Evolutionary conservation across 2,797 vertebrate species (phyloP).

Genomic region (Halcyon chelicuti): DNA sequence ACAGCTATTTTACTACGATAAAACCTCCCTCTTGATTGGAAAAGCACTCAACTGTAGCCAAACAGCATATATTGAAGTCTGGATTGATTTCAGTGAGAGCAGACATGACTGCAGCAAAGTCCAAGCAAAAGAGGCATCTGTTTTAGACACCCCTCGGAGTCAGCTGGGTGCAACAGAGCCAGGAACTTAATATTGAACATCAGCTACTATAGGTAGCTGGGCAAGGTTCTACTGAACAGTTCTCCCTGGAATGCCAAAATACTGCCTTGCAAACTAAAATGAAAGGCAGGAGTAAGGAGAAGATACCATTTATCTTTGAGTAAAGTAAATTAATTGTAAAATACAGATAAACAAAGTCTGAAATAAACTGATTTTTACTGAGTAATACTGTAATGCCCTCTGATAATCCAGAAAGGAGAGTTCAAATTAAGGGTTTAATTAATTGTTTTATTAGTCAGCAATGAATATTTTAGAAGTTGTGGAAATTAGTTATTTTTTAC

Average conservation of each 20-base stretch:
- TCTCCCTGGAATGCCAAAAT: neutral
- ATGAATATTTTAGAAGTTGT: neutral
- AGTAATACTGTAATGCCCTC: neutral
- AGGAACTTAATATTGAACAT: neutral
- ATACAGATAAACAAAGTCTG: neutral
- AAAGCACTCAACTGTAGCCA: neutral
- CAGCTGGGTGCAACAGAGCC: neutral
- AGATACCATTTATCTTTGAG: neutral
- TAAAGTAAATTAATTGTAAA: neutral
- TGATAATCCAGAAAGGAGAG: neutral
- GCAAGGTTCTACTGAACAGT: neutral
- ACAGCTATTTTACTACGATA: neutral
- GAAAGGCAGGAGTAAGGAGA: neutral
- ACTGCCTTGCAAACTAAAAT: neutral
- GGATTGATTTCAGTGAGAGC: neutral
- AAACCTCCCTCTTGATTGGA: accelerated
- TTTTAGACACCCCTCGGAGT: neutral
- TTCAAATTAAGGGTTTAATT: neutral
- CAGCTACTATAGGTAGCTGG: neutral
- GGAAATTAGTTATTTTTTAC: neutral
- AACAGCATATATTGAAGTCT: neutral
- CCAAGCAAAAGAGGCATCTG: neutral
- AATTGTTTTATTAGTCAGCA: neutral
- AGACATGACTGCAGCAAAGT: neutral
- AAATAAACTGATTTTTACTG: neutral